phyloP scores from a whole-genome alignment of 2,113 vertebrate species.

The Mirounga angustirostris region DNA sequence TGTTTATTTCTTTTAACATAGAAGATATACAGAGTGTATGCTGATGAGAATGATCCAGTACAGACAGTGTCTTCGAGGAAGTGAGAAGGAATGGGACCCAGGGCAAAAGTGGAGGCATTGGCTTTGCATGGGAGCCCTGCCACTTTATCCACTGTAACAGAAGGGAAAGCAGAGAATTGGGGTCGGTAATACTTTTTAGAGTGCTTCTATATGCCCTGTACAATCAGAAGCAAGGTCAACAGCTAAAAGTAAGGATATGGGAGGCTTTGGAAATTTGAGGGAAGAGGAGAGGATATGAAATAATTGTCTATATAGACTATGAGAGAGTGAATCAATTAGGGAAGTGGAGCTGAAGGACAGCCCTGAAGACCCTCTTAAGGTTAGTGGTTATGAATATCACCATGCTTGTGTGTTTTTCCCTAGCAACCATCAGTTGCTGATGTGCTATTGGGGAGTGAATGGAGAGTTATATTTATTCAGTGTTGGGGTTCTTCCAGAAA shows the following conservation, averaged over 20 bases:
- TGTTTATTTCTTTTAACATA: neutral
- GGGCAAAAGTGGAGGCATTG: neutral
- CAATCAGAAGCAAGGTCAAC: neutral
- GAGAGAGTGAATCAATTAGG: neutral
- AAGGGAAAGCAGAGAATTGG: neutral
- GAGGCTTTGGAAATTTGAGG: neutral
- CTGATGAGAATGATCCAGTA: neutral
- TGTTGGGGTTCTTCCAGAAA: neutral
- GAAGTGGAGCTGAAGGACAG: neutral
- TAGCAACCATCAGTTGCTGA: neutral
- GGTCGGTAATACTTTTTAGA: neutral
- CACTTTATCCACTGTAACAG: too few relatives aligned
- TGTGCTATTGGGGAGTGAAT: neutral
- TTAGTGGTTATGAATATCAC: neutral
- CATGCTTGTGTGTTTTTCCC: neutral
- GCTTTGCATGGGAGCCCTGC: neutral
- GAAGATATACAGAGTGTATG: neutral
- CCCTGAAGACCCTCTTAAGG: neutral
- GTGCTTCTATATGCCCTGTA: neutral
- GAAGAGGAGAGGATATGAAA: neutral
- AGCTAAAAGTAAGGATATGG: neutral
- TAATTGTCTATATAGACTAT: neutral
- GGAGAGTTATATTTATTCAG: neutral
- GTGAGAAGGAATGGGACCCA: neutral
- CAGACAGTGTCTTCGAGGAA: neutral